phyloP scores from a whole-genome alignment of 2,797 vertebrate genomes.

The Crenuchus spilurus region DNA sequence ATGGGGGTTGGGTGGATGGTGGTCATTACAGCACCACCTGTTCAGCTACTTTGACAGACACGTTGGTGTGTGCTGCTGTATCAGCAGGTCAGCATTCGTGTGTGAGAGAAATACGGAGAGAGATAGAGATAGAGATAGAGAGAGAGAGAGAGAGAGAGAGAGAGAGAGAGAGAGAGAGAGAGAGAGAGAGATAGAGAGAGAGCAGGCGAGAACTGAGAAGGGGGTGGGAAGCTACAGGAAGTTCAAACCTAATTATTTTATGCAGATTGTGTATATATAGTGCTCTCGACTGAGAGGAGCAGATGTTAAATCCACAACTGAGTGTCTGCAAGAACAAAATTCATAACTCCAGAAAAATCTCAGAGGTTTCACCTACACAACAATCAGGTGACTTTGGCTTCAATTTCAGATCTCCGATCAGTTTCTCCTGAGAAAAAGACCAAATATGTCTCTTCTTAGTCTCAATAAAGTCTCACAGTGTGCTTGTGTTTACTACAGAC shows the following conservation, averaged over 20 bases:
- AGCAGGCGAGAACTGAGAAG: constrained; percentile 11
- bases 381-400: no score
- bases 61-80: constrained; percentile 76
- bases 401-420: no score
- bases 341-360: constrained; percentile 1
- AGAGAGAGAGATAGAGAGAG: constrained; percentile 37
- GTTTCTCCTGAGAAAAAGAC: no score
- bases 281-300: constrained; percentile 52
- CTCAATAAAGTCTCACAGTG: no score
- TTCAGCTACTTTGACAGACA: constrained; percentile 78
- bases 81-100: constrained; percentile 75
- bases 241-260: constrained; percentile 63
- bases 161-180: background rate
- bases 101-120: no score
- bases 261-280: constrained; percentile 49
- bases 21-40: constrained; percentile 78
- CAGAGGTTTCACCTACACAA: no score
- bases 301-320: constrained; percentile 50
- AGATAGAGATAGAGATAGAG: background rate
- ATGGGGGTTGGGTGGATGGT: constrained; percentile 62
- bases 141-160: constrained; percentile 23
- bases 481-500: no score
- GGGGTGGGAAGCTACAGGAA: constrained; percentile 27
- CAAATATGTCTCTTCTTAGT: no score
- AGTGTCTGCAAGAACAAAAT: constrained; percentile 5